A percentile compares a stretch with the other conserved stretches of the same genome.
phyloP scores from a whole-genome alignment of 2,888 invertebrate species.

The Nephrotoma guestfalica region DNA sequence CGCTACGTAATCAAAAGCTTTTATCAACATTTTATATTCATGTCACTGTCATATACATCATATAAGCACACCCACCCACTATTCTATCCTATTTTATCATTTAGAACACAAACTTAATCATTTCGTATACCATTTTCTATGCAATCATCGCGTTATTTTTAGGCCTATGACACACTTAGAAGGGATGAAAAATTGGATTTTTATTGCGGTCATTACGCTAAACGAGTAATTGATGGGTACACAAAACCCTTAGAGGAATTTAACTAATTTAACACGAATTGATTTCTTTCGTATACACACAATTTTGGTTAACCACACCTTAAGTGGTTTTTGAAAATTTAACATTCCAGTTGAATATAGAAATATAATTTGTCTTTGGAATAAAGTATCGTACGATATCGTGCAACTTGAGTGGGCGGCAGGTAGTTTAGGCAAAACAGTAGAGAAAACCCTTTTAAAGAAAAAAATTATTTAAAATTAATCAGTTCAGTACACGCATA shows the following conservation, averaged over 20 bases:
- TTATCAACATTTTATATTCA: neutral
- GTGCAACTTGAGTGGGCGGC: neutral
- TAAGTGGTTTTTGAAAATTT: neutral
- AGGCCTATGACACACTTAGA: neutral
- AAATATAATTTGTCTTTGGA: neutral
- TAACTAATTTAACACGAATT: neutral
- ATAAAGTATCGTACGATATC: neutral
- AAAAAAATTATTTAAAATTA: neutral
- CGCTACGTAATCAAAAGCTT: neutral
- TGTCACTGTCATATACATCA: neutral
- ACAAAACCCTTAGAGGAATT: neutral
- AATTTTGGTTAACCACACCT: neutral
- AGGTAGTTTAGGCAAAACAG: neutral
- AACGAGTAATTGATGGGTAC: neutral
- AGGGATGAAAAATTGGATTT: neutral
- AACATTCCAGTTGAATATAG: too few species aligned
- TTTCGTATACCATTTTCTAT: neutral
- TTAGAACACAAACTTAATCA: neutral
- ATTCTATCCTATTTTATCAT: neutral
- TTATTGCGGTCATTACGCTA: neutral
- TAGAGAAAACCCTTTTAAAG: neutral
- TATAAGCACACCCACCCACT: neutral
- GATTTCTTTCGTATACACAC: neutral
- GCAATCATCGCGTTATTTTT: neutral
- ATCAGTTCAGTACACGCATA: neutral